Percentiles rank a stretch among this genome's conserved stretches.
Evolutionary conservation across 2,888 invertebrate species (phyloP).

Genomic region (Leptinotarsa haldemani): DNA sequence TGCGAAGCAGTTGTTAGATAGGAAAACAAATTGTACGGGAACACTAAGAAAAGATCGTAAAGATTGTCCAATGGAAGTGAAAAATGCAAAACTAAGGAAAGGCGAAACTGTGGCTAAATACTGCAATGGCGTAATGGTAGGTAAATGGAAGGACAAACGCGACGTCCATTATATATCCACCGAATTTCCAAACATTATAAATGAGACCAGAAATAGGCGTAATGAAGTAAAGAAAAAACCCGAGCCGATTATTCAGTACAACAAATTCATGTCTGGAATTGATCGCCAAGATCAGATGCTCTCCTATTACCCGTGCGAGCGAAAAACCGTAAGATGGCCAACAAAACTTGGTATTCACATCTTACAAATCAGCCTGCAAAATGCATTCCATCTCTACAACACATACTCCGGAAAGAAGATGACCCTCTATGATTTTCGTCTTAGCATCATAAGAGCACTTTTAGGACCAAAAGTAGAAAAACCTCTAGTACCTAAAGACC

Average conservation of each 20-base stretch:
- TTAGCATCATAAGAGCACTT: background rate
- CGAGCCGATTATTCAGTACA: conserved; percentile 14
- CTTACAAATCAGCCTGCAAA: background rate
- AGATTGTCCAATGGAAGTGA: conserved; percentile 2
- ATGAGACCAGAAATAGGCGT: conserved; percentile 3
- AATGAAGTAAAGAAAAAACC: conserved; percentile 19
- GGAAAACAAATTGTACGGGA: conserved; percentile 18
- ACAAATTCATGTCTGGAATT: conserved; percentile 8
- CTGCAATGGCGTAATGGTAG: background rate
- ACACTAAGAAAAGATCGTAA: conserved; percentile 19
- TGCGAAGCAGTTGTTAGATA: conserved; percentile 19
- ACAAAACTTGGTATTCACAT: conserved; percentile 7
- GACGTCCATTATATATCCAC: conserved; percentile 1
- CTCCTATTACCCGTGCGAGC: conserved; percentile 1
- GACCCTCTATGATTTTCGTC: background rate
- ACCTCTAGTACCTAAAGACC: no score
- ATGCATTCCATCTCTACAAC: background rate
- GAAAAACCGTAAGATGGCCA: background rate
- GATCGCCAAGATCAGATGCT: conserved; percentile 1
- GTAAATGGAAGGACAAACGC: conserved; percentile 11
- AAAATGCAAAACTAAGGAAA: background rate
- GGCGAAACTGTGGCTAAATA: background rate
- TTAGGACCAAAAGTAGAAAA: background rate
- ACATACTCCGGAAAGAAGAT: background rate
- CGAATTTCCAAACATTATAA: background rate